These are phyloP conservation scores for Drosophila micromelanica DNA, from an alignment of 1,140 invertebrate species.

Conservation along the genomic window DNA sequence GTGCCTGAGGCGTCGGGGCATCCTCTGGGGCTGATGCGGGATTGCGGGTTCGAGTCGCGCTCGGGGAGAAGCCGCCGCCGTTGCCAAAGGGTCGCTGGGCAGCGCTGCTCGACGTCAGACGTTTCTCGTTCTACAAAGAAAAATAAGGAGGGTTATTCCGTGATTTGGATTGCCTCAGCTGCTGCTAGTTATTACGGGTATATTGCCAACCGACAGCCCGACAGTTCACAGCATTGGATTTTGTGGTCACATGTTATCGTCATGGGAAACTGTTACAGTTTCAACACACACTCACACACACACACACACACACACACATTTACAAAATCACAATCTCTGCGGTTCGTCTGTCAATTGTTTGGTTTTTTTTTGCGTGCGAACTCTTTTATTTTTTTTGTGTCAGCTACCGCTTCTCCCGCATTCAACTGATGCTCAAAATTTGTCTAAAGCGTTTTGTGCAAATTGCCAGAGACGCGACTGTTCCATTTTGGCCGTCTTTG, in stretches of 20 bases:
- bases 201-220: conserved; percentile 34
- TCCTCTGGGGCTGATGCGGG: conserved; percentile 39
- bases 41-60: conserved; percentile 52
- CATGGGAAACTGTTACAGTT: conserved; percentile 82
- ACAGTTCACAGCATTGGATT: conserved; percentile 57
- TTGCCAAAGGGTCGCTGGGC: conserved; percentile 66
- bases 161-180: conserved; percentile 27
- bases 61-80: conserved; percentile 74
- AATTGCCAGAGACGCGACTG: too few species aligned
- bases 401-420: neutral
- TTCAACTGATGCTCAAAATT: conserved; percentile 59
- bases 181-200: too few species aligned
- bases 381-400: conserved; percentile 32
- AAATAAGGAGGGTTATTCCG: neutral
- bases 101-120: conserved; percentile 48
- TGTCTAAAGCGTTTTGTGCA: conserved; percentile 78
- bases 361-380: conserved; percentile 56
- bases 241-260: conserved; percentile 53
- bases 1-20: conserved; percentile 18
- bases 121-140: conserved; percentile 61
- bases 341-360: conserved; percentile 79
- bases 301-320: conserved; percentile 8
- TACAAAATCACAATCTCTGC: conserved; percentile 43
- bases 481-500: too few species aligned
- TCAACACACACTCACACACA: conserved; percentile 38